These are phyloP conservation scores for Amphiura filiformis DNA, from an alignment of 35 echinoderm and acorn worm species.

Conservation along the genomic window DNA sequence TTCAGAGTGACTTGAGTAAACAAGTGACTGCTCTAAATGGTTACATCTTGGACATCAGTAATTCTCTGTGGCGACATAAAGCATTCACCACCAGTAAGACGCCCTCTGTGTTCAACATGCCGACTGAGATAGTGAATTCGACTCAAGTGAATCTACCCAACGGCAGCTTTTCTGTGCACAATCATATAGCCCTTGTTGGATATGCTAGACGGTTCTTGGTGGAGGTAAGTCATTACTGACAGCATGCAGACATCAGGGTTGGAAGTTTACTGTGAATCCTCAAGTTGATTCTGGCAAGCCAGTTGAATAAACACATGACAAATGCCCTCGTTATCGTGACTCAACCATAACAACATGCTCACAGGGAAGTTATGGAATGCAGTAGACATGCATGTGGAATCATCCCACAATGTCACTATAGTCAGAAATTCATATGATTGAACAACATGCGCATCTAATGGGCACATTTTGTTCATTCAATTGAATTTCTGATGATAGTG, in stretches of 20 bases:
- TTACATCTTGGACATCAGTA: conserved; percentile 77
- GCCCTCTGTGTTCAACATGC: conserved; percentile 37
- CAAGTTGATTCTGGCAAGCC: not conserved
- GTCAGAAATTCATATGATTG: no score
- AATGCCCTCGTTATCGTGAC: not conserved
- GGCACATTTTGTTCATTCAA: no score
- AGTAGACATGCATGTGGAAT: not conserved
- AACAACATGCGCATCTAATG: no score
- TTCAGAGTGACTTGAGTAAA: not conserved
- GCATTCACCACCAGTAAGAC: conserved; percentile 44
- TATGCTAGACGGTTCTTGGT: conserved; percentile 68
- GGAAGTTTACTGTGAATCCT: not conserved
- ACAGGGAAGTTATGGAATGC: not conserved
- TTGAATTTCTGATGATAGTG: no score
- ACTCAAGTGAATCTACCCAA: conserved; percentile 46
- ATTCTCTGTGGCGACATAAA: conserved; percentile 77
- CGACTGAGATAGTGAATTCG: conserved; percentile 22
- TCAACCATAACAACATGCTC: no score
- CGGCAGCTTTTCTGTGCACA: conserved; percentile 61
- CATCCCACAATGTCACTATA: not conserved
- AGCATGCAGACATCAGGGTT: no score
- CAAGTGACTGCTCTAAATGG: conserved; percentile 42
- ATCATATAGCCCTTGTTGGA: conserved; percentile 58
- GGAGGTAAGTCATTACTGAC: no score
- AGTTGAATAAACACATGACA: not conserved